Percentiles rank a stretch among this genome's conserved stretches.
These are phyloP conservation scores for Pseudomyrmex dendroicus DNA, from an alignment of 1,140 invertebrate genomes.

Conservation along the genomic window DNA sequence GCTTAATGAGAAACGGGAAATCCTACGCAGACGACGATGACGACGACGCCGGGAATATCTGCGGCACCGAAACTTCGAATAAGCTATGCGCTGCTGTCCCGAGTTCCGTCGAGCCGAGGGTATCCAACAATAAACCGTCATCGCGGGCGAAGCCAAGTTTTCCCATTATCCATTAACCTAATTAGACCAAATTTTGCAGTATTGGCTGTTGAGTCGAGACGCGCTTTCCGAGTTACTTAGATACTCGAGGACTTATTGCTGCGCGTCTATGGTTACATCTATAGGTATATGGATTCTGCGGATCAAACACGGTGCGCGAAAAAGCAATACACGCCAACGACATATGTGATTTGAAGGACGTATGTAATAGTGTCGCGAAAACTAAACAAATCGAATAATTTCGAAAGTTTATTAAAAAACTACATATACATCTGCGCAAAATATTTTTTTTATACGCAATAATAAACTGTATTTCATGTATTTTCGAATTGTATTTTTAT, in stretches of 20 bases:
- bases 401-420: not conserved
- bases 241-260: constrained; percentile 23
- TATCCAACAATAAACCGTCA: constrained; percentile 81
- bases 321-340: not conserved
- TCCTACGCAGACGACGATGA: constrained; percentile 40
- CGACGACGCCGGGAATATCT: constrained; percentile 51
- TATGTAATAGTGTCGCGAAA: too few relatives aligned
- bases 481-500: not conserved
- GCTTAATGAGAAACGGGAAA: constrained; percentile 76
- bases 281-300: not conserved
- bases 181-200: constrained; percentile 81
- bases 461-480: not conserved
- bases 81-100: constrained; percentile 73
- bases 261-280: not conserved
- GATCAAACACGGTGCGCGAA: not conserved
- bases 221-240: constrained; percentile 66
- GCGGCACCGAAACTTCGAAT: constrained; percentile 66
- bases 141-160: constrained; percentile 76
- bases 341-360: not conserved
- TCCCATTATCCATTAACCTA: constrained; percentile 83
- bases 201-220: constrained; percentile 71
- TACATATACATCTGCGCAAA: not conserved
- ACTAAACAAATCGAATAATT: not conserved
- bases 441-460: not conserved
- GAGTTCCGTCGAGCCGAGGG: constrained; percentile 70